Evolutionary conservation across 2,888 invertebrate genomes (phyloP).

Genomic region (Trichacis sp.): DNA sequence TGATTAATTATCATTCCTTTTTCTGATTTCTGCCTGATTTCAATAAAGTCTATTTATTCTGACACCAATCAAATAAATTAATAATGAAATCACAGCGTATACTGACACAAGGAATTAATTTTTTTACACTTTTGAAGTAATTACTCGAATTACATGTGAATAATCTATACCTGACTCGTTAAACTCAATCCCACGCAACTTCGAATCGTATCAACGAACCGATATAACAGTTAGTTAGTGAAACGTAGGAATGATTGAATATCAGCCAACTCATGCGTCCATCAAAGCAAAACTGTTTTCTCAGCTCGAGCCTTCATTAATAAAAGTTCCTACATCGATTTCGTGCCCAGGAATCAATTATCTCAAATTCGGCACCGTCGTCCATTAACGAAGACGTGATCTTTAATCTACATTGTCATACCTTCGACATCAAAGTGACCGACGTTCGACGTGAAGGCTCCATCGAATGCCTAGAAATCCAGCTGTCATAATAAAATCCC

Average conservation of each 20-base stretch:
- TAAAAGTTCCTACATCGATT: constrained; percentile 7
- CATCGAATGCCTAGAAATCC: constrained; percentile 15
- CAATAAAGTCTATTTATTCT: too few relatives aligned
- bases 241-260: not conserved
- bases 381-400: constrained; percentile 31
- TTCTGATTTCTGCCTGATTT: too few relatives aligned
- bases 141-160: too few relatives aligned
- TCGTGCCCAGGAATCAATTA: constrained; percentile 31
- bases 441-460: constrained; percentile 8
- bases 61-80: too few relatives aligned
- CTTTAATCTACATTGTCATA: constrained; percentile 26
- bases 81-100: too few relatives aligned
- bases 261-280: constrained; percentile 7
- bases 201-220: too few relatives aligned
- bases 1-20: too few relatives aligned
- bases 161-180: too few relatives aligned
- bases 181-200: not conserved
- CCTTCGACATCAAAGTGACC: constrained; percentile 31
- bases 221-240: too few relatives aligned
- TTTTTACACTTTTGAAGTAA: too few relatives aligned
- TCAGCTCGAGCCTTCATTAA: constrained; percentile 32
- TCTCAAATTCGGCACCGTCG: constrained; percentile 13
- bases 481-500: constrained; percentile 32
- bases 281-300: constrained; percentile 34
- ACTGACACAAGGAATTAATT: too few relatives aligned